phyloP scores from a whole-genome alignment of 2,888 invertebrate species.

The Dolomedes plantarius region DNA sequence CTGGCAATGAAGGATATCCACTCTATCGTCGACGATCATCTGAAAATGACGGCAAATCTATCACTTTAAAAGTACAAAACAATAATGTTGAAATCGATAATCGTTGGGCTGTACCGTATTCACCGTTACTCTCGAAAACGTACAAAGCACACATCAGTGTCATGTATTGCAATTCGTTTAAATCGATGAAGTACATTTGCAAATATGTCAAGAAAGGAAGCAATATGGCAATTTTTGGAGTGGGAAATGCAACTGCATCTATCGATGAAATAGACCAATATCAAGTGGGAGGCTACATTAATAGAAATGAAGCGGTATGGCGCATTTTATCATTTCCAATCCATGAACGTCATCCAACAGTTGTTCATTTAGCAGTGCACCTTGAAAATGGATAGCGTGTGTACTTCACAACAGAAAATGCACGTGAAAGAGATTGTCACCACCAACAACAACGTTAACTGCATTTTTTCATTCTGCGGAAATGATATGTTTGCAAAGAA shows the following conservation, averaged over 20 bases:
- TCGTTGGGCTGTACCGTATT: constrained; percentile 15
- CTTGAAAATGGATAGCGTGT: constrained; percentile 10
- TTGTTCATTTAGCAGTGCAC: background rate
- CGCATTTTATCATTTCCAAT: constrained; percentile 75
- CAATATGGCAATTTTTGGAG: background rate
- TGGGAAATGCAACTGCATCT: background rate
- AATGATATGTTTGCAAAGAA: background rate
- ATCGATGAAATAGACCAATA: constrained; percentile 75
- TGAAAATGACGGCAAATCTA: background rate
- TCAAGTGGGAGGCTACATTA: constrained; percentile 75
- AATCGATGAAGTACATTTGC: constrained; percentile 22
- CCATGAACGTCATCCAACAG: constrained; percentile 73
- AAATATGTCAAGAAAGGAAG: background rate
- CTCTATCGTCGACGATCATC: constrained; percentile 7
- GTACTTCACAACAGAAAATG: constrained; percentile 3
- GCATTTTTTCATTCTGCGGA: constrained; percentile 6
- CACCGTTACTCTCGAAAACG: background rate
- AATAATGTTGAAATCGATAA: background rate
- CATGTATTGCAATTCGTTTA: background rate
- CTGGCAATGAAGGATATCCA: background rate
- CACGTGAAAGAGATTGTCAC: background rate
- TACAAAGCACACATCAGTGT: constrained; percentile 18
- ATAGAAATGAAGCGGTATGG: constrained; percentile 76
- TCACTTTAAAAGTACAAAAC: no score
- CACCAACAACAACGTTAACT: background rate